Percentiles rank a stretch among this genome's conserved stretches.
These are phyloP conservation scores for Trichacis sp. DNA, from an alignment of 2,888 invertebrate genomes.

Conservation along the genomic window DNA sequence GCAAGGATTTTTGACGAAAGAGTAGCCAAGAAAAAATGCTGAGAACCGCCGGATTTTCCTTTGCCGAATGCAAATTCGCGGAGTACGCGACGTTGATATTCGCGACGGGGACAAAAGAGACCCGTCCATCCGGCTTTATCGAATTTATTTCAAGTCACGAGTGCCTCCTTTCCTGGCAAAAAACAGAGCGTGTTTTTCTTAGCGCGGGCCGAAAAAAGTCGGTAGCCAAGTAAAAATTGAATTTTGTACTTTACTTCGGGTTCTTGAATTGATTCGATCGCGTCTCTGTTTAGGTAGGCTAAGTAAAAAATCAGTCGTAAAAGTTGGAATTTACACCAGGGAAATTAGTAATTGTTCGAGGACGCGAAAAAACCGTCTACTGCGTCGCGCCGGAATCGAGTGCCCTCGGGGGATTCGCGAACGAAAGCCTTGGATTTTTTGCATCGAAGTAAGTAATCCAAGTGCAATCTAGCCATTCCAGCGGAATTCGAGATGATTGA, in stretches of 20 bases:
- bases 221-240: too few species aligned
- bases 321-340: constrained; percentile 1
- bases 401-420: constrained; percentile 10
- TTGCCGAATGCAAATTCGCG: constrained; percentile 39
- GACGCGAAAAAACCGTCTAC: constrained; percentile 2
- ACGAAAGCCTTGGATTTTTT: constrained; percentile 18
- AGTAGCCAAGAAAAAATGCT: constrained; percentile 21
- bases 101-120: constrained; percentile 32
- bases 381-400: constrained; percentile 11
- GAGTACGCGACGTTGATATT: constrained; percentile 34
- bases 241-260: not conserved
- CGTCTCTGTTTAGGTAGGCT: too few species aligned
- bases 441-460: constrained; percentile 15
- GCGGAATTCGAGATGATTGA: too few species aligned
- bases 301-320: not conserved
- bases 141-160: constrained; percentile 58
- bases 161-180: constrained; percentile 38
- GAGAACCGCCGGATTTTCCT: constrained; percentile 32
- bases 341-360: constrained; percentile 27
- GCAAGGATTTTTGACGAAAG: constrained; percentile 24
- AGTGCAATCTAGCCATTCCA: constrained; percentile 5
- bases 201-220: too few species aligned
- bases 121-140: constrained; percentile 43
- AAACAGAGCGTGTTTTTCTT: constrained; percentile 21
- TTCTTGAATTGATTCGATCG: too few species aligned